phyloP scores from a whole-genome alignment of 2,113 vertebrate genomes.

The human (Homo sapiens) region GRCh38 chr18:59231001-59231500 shows the following conservation, averaged over 20 bases:
- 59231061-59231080: not conserved
- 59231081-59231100: not conserved
- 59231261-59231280: not conserved
- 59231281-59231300: not conserved
- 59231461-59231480: conserved; percentile 55
- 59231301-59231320: not conserved
- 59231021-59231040: not conserved
- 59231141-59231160: not conserved
- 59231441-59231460: conserved; percentile 35
- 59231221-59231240: not conserved
- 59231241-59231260: not conserved
- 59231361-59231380: not conserved
- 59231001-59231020: not conserved
- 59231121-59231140: not conserved
- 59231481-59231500: conserved; percentile 40
- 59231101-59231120: not conserved
- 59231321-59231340: not conserved
- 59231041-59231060: not conserved
- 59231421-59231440: conserved; percentile 34
- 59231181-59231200: not conserved
- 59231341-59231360: not conserved
- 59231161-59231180: not conserved
- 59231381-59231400: not conserved
- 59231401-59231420: not conserved
- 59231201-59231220: not conserved